A percentile compares a stretch with the other conserved stretches of the same genome.
Conservation (phyloP, 2,797 vertebrate genomes). For the Microctenopoma stevenorrisi region DNA sequence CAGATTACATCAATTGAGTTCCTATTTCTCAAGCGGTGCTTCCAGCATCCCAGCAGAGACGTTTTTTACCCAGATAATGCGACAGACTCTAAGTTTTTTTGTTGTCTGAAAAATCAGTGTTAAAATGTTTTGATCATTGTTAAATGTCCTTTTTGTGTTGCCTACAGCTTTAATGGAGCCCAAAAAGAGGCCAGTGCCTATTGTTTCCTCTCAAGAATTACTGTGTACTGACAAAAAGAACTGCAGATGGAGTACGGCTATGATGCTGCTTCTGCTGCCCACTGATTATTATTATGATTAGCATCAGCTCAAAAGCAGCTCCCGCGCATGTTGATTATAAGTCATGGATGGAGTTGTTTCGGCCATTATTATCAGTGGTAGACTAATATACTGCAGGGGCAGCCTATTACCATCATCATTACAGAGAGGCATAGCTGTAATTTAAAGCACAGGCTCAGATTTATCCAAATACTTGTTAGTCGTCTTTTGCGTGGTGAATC, state of each 20-base stretch:
- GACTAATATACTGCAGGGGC: background rate
- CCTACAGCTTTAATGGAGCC: conserved; percentile 32
- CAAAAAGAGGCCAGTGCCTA: conserved; percentile 23
- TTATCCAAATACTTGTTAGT: background rate
- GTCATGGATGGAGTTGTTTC: conserved; percentile 17
- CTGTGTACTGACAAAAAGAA: conserved; percentile 31
- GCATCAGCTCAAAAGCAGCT: conserved; percentile 31
- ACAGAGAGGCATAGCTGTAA: background rate
- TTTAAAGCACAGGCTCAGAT: background rate
- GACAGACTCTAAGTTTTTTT: conserved; percentile 49
- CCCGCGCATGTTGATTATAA: conserved; percentile 19
- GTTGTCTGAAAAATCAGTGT: conserved; percentile 38
- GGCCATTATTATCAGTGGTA: conserved; percentile 14
- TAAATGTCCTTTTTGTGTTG: conserved; percentile 40
- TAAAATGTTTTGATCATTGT: conserved; percentile 55
- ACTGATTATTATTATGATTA: conserved; percentile 32
- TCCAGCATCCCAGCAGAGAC: conserved; percentile 36
- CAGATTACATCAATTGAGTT: conserved; percentile 57
- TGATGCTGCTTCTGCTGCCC: conserved; percentile 18
- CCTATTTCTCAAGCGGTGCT: conserved; percentile 44
- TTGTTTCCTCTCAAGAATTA: conserved; percentile 22
- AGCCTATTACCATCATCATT: conserved; percentile 7
- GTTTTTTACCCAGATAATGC: conserved; percentile 56
- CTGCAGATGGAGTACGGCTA: conserved; percentile 24
- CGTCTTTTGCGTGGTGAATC: background rate